Conservation (phyloP, 2,113 vertebrate species). For the Eulemur macaco region DNA sequence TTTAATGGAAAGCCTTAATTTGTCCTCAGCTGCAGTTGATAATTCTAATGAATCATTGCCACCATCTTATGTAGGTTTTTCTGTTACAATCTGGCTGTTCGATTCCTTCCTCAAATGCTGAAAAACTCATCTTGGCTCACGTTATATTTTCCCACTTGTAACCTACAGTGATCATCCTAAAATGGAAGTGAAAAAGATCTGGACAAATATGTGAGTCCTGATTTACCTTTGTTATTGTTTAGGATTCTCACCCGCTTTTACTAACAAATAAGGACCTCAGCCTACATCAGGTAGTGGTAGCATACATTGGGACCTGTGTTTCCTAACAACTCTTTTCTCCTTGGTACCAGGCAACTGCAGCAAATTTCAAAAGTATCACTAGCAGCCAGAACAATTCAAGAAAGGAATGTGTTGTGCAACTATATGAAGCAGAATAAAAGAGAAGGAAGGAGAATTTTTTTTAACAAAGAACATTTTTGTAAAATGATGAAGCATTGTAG, state of each 20-base stretch:
- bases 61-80: neutral
- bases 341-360: neutral
- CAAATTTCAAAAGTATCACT: conserved; percentile 16
- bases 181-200: neutral
- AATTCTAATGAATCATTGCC: conserved; percentile 38
- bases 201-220: neutral
- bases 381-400: neutral
- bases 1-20: conserved; percentile 43
- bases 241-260: neutral
- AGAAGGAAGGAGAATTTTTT: neutral
- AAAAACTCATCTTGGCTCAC: conserved; percentile 9
- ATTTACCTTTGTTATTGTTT: neutral
- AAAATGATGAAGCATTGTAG: neutral
- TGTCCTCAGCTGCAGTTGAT: neutral
- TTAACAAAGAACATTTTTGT: neutral
- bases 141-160: neutral
- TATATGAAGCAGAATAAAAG: conserved; percentile 4
- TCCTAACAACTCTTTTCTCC: neutral
- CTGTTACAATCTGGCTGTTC: neutral
- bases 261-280: neutral
- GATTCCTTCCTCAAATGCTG: conserved; percentile 17
- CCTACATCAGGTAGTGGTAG: neutral
- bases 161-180: neutral
- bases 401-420: neutral
- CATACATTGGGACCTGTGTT: neutral